Conservation (phyloP, 2,797 vertebrate species). For the Lutjanus argentimaculatus region DNA sequence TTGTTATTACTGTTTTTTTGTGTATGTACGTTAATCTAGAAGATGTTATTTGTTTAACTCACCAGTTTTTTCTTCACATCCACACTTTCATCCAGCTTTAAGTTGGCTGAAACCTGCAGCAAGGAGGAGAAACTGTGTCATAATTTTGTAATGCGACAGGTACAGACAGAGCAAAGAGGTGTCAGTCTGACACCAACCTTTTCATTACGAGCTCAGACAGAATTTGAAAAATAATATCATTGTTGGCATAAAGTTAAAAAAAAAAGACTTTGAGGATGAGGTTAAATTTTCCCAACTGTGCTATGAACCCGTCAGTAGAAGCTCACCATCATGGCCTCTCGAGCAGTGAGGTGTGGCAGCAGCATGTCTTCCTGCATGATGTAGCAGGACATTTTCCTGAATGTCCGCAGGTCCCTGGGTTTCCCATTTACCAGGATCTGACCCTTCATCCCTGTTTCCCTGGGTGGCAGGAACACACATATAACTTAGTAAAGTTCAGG, state of each 20-base stretch:
- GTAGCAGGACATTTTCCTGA: slow-evolving; percentile 98
- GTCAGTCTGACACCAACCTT: neutral
- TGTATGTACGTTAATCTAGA: neutral
- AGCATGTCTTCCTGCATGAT: slow-evolving; percentile 98
- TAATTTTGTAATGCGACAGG: neutral
- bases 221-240: neutral
- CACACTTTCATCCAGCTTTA: slow-evolving; percentile 92
- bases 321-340: slow-evolving; percentile 93
- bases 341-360: slow-evolving; percentile 91
- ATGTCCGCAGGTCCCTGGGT: slow-evolving; percentile 91
- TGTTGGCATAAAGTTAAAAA: neutral
- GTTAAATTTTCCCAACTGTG: neutral
- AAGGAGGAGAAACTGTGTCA: neutral
- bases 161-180: neutral
- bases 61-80: slow-evolving; percentile 96
- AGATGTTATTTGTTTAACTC: slow-evolving; percentile 61
- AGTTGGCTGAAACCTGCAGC: slow-evolving; percentile 92
- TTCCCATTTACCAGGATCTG: slow-evolving; percentile 94
- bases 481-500: neutral
- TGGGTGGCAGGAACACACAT: slow-evolving; percentile 56
- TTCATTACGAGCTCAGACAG: neutral
- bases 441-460: slow-evolving; percentile 95
- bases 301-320: neutral
- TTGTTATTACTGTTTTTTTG: neutral
- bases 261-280: neutral